Evolutionary conservation across 2,888 invertebrate species (phyloP), one percentile per base, ranked within the genome.

Genomic region (Aphidoletes aphidimyza): DNA sequence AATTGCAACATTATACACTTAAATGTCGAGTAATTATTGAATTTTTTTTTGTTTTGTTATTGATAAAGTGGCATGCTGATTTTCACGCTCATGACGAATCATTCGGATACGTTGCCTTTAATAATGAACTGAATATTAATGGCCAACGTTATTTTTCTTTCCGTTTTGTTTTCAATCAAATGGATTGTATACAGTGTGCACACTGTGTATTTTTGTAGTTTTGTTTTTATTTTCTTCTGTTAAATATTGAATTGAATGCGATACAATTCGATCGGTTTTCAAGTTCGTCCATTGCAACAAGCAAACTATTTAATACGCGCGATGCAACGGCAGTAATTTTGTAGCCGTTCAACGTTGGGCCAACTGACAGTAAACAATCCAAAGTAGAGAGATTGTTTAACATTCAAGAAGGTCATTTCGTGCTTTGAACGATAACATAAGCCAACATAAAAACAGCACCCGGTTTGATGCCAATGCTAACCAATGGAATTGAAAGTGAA

Each of bases 401-500:
- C 69, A 69, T 69, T 69, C 30, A 69, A 69, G 69, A 69, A 69
- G 69, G 69, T 30, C 69, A 30, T 69, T 69, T n/a, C 69, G 69
- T 69, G 69, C 69, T 69, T 34, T 69, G 69, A 69, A 69, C 69
- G 69, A 69, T 69, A 54, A 54, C 47, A 47, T n/a, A n/a, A n/a
- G n/a, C n/a, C n/a, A n/a, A n/a, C n/a, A n/a, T n/a, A n/a, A n/a
- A n/a, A n/a, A 54, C 34, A 69, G n/a, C 69, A 69, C 69, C 69
- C 69, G 69, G 69, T 69, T 69, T 69, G 69, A 69, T 30, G 69
- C 11, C 26, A 69, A 69, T 69, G 17, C 30, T 69, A 30, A 30
- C 69, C 3, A 54, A 54, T 54, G 22, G 11, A 39, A 39, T 8
- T 39, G 47, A 69, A 69, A 69, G 69, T 69, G 69, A 69, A 69